These are phyloP conservation scores for Napeogenes inachia DNA, from an alignment of 2,888 invertebrate genomes.

Conservation along the genomic window DNA sequence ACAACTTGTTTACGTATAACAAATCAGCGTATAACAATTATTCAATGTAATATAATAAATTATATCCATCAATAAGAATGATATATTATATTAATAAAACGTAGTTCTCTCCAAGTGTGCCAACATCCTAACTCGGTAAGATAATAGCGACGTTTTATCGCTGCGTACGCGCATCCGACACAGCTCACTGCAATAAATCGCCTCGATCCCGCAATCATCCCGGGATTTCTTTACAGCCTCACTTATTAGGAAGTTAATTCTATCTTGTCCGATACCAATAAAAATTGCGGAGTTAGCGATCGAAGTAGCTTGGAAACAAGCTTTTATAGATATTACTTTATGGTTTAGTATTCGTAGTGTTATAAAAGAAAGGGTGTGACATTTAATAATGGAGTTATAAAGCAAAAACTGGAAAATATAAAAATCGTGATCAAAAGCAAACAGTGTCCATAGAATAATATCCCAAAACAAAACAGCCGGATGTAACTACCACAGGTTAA, in stretches of 20 bases:
- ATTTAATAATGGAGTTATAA: too few relatives aligned
- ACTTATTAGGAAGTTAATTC: conserved; percentile 46
- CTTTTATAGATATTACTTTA: not conserved
- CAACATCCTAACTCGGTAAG: conserved; percentile 34
- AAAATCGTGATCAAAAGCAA: too few relatives aligned
- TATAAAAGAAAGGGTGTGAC: not conserved
- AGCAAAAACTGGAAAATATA: too few relatives aligned
- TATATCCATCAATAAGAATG: too few relatives aligned
- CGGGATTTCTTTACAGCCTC: conserved; percentile 57
- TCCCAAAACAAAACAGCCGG: too few relatives aligned
- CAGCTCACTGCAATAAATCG: conserved; percentile 60
- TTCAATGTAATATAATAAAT: too few relatives aligned
- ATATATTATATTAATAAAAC: too few relatives aligned
- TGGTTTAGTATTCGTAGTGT: too few relatives aligned
- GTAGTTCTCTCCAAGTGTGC: conserved; percentile 32
- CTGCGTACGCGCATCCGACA: conserved; percentile 55
- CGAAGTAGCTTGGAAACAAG: not conserved
- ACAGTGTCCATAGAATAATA: too few relatives aligned
- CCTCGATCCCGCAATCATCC: conserved; percentile 65
- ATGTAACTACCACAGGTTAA: too few relatives aligned
- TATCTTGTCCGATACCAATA: conserved; percentile 17
- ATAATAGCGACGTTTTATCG: conserved; percentile 63
- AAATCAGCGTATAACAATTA: too few relatives aligned
- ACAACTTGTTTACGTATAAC: too few relatives aligned
- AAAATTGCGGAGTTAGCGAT: conserved; percentile 10